phyloP scores from a whole-genome alignment of 2,113 vertebrate species.

The Mohoua ochrocephala region DNA sequence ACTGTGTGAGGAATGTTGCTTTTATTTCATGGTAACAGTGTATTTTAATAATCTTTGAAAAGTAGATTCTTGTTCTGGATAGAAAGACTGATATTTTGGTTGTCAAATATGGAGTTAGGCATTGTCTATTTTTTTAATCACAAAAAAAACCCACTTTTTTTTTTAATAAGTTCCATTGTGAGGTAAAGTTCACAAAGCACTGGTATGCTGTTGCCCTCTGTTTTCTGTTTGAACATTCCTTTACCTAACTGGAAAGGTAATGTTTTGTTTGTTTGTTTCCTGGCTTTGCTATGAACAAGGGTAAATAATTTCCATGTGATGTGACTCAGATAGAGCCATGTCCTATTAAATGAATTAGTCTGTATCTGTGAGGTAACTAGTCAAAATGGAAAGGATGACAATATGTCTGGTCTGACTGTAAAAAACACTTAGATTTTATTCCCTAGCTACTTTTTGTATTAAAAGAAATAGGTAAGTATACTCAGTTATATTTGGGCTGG shows the following conservation, averaged over 20 bases:
- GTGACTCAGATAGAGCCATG: not conserved
- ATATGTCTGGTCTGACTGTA: not conserved
- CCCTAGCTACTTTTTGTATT: not conserved
- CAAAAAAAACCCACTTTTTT: not conserved
- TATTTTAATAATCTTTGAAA: not conserved
- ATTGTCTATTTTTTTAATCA: not conserved
- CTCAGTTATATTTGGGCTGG: not conserved
- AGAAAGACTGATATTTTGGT: not conserved
- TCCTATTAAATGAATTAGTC: not conserved
- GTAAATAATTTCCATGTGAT: not conserved
- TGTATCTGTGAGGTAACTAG: not conserved
- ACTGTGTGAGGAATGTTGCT: not conserved
- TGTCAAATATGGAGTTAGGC: not conserved
- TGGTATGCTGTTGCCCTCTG: accelerated
- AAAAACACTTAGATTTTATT: not conserved
- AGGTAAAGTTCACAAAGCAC: not conserved
- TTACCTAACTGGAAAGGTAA: not conserved
- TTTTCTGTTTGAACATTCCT: not conserved
- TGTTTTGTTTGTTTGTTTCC: not conserved
- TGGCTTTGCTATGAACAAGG: not conserved
- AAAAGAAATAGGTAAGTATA: not conserved
- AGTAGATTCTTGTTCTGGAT: not conserved
- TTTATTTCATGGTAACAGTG: not conserved
- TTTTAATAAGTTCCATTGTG: not conserved
- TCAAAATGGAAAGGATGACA: not conserved